Conservation (phyloP, 2,888 invertebrate species). For the Microdon myrmicae region DNA sequence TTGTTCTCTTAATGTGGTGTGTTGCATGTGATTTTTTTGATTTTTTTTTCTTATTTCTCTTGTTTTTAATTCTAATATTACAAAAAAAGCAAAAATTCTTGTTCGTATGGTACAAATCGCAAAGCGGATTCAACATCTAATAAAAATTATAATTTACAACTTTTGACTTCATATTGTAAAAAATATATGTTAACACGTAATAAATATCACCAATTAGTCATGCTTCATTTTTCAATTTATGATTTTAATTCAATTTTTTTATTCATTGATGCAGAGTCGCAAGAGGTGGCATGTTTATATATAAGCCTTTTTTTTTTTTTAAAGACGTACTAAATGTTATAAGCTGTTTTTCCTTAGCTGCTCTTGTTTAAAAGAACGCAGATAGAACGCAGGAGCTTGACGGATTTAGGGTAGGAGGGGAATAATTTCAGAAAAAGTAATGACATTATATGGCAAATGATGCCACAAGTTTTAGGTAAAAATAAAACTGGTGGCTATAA, state of each 20-base stretch:
- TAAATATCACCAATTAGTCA: slow-evolving; percentile 46
- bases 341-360: neutral
- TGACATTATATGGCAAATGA: no score
- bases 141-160: slow-evolving; percentile 39
- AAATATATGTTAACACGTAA: slow-evolving; percentile 37
- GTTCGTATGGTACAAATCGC: slow-evolving; percentile 37
- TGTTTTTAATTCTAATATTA: no score
- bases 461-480: no score
- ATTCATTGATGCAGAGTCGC: neutral
- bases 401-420: no score
- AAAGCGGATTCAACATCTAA: slow-evolving; percentile 39
- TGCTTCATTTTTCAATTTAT: slow-evolving; percentile 18
- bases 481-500: no score
- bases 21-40: slow-evolving; percentile 29
- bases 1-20: slow-evolving; percentile 35
- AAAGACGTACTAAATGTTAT: neutral
- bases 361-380: neutral
- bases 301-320: neutral
- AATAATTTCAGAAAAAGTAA: no score
- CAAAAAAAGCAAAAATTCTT: slow-evolving; percentile 15
- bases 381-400: no score
- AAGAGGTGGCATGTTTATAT: slow-evolving; percentile 5
- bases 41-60: no score
- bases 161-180: slow-evolving; percentile 16
- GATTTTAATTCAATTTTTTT: slow-evolving; percentile 5